phyloP scores from a whole-genome alignment of 2,888 invertebrate species.

The Parasteatoda lunata region DNA sequence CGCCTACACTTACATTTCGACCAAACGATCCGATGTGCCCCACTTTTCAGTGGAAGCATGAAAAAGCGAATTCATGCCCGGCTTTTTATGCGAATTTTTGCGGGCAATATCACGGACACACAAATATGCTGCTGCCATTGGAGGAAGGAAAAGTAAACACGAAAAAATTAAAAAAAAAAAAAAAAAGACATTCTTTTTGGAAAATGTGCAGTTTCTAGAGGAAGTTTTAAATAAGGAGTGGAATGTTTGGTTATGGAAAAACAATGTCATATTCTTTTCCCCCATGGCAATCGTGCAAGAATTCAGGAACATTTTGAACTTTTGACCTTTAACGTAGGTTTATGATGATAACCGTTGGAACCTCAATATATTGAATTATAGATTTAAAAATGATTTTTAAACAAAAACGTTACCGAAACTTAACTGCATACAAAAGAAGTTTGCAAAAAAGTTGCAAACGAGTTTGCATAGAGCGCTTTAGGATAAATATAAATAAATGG shows the following conservation, averaged over 20 bases:
- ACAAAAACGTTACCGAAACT: no score
- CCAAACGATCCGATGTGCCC: conserved; percentile 55
- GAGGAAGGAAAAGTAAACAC: not conserved
- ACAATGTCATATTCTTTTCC: conserved; percentile 19
- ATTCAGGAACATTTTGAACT: conserved; percentile 56
- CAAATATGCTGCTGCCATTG: conserved; percentile 4
- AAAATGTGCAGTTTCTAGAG: not conserved
- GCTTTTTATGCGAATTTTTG: conserved; percentile 54
- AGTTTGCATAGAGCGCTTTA: no score
- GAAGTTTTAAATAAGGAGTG: not conserved
- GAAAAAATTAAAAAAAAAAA: not conserved
- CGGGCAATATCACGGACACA: conserved; percentile 32
- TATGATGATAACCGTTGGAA: no score
- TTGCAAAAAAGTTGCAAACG: no score
- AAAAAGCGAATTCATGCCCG: conserved; percentile 26
- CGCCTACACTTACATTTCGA: conserved; percentile 64
- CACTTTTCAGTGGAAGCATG: conserved; percentile 50
- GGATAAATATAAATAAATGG: no score
- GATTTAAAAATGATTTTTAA: no score
- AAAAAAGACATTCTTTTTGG: not conserved
- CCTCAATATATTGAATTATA: no score
- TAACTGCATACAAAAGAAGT: no score
- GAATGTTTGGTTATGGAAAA: conserved; percentile 18
- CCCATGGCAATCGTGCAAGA: not conserved
- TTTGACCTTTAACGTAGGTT: conserved; percentile 54